These are phyloP conservation scores for Plagiodera versicolora DNA, from an alignment of 2,888 invertebrate species.

Conservation along the genomic window DNA sequence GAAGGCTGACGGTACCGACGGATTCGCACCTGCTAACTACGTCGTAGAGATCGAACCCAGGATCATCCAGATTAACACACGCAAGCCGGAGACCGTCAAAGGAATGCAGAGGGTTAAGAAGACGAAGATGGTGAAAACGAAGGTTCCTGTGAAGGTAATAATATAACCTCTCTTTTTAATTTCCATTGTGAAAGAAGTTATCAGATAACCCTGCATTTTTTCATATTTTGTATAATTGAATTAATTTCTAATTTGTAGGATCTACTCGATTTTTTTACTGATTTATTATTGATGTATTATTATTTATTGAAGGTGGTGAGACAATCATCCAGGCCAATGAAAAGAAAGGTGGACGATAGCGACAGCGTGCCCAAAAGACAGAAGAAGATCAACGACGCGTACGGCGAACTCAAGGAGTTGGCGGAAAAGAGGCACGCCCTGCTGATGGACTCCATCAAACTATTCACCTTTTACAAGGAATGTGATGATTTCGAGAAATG, in stretches of 20 bases:
- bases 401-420: constrained; percentile 77
- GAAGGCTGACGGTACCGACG: constrained; percentile 87
- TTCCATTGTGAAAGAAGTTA: too few relatives aligned
- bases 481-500: constrained; percentile 98
- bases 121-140: constrained; percentile 83
- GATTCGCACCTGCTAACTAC: constrained; percentile 97
- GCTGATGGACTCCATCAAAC: constrained; percentile 87
- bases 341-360: constrained; percentile 59
- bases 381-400: constrained; percentile 77
- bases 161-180: too few relatives aligned
- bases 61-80: constrained; percentile 79
- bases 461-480: constrained; percentile 93
- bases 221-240: too few relatives aligned
- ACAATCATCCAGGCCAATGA: constrained; percentile 52
- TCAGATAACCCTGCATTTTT: too few relatives aligned
- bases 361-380: constrained; percentile 82
- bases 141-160: constrained; percentile 81
- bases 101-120: constrained; percentile 87
- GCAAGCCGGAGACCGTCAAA: constrained; percentile 76
- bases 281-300: too few relatives aligned
- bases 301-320: too few relatives aligned
- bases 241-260: too few relatives aligned
- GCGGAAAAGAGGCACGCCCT: constrained; percentile 80
- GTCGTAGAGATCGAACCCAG: constrained; percentile 90
- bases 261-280: too few relatives aligned